phyloP scores from a whole-genome alignment of 2,113 vertebrate genomes.

The Ophthalmolycus amberensis region DNA sequence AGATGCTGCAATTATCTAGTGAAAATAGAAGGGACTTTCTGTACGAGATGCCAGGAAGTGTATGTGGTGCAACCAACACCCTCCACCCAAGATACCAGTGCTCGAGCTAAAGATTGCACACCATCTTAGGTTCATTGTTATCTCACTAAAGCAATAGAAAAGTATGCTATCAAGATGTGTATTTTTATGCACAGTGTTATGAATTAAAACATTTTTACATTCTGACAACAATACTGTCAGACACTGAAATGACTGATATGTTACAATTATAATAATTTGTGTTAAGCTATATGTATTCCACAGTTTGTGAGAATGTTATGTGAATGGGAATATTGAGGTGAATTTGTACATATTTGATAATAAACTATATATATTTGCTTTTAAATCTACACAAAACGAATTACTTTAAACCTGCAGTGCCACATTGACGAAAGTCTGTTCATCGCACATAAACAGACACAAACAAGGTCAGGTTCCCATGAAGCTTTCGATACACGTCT shows the following conservation, averaged over 20 bases:
- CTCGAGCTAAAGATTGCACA: conserved; percentile 15
- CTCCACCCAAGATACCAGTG: conserved; percentile 23
- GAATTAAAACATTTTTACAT: conserved; percentile 2
- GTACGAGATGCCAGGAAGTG: conserved; percentile 40
- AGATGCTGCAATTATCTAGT: background rate
- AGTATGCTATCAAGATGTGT: background rate
- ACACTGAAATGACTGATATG: conserved; percentile 20
- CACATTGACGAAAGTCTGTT: conserved; percentile 1
- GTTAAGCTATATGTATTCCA: conserved; percentile 55
- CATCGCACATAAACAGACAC: background rate
- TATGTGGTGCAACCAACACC: conserved; percentile 32
- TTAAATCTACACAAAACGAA: background rate
- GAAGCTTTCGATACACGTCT: conserved; percentile 5
- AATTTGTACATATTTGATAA: conserved; percentile 49
- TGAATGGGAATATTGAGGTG: conserved; percentile 17
- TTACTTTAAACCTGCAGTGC: background rate
- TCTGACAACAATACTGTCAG: conserved; percentile 15
- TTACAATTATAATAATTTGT: conserved; percentile 24
- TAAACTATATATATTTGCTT: background rate
- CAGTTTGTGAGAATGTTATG: background rate
- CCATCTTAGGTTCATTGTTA: conserved; percentile 8
- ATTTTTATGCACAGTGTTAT: background rate
- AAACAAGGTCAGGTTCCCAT: background rate
- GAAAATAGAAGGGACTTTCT: conserved; percentile 66
- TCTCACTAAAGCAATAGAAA: conserved; percentile 37